Base-by-base conservation (phyloP, 2,797 vertebrate species). In the Coendou prehensilis region DNA sequence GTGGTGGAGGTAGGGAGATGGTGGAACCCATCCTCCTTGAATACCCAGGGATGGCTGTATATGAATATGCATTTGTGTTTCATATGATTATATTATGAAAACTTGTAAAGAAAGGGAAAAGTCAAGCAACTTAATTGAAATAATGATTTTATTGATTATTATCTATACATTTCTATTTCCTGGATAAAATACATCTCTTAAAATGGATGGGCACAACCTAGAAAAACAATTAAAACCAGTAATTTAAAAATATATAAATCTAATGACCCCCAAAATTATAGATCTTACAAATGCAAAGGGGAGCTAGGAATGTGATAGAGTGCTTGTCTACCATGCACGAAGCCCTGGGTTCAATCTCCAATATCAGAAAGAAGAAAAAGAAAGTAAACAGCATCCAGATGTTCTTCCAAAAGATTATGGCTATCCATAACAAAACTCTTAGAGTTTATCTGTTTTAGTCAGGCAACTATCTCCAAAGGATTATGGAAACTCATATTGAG, bases 161-260 rank as follows among this genome's bases (percentile, higher is more conserved):
- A 92, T 30, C 41, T 52, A 79, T 13, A 88, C 59, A 67, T 81
- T 95, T 80, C 5, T 37, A 91, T 71, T 78, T 91, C 94, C 85
- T 95, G 17, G 14, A 75, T 85, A 57, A 93, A 95, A 96, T 30
- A 61, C 2, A 86, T 84, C 37, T 94, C 81, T 93, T 95, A 80
- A 95, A 95, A 71, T 64, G 71, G 52, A 92, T 75, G 59, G 50
- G 45, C 22, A 91, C 56, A 81, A 86, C 20, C 9, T n/a, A 95
- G 83, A 30, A 93, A 95, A 93, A 92, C 54, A 93, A 87, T n/a
- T 73, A n/a, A 88, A 91, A 84, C 30, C 84, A 89, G 6, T 90
- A 81, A 95, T 92, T 93, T 80, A 57, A 30, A 95, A 91, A 50
- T 28, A 76, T 20, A 87, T 17, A 89, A 87, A 92, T 87, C 69